Conservation (phyloP, 1,140 invertebrate species). For the Orius laevigatus region DNA sequence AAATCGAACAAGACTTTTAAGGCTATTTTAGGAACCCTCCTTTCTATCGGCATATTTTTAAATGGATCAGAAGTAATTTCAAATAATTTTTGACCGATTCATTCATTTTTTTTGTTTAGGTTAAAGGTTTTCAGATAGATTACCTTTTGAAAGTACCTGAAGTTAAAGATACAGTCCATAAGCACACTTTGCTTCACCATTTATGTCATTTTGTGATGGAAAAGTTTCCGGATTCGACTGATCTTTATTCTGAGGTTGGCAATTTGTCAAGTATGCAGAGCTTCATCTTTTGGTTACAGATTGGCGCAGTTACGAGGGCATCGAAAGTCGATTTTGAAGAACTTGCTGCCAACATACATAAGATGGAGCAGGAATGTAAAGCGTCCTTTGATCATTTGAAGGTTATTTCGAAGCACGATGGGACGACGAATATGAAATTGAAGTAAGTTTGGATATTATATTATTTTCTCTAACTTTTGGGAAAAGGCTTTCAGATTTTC, state of each 20-base stretch:
- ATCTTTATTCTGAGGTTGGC: conserved; percentile 90
- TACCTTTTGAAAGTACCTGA: conserved; percentile 96
- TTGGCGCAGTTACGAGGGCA: conserved; percentile 79
- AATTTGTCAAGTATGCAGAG: neutral
- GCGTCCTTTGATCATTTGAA: conserved; percentile 95
- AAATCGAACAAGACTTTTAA: conserved; percentile 87
- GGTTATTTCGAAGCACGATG: conserved; percentile 89
- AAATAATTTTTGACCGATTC: neutral
- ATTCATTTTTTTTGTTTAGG: conserved; percentile 26
- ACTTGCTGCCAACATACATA: conserved; percentile 64
- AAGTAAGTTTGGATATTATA: conserved; percentile 33
- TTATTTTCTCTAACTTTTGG: conserved; percentile 24
- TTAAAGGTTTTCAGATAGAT: conserved; percentile 95
- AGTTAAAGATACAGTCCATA: conserved; percentile 98
- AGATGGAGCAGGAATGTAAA: conserved; percentile 91
- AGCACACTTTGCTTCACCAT: conserved; percentile 93
- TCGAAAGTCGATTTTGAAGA: conserved; percentile 89
- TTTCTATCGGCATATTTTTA: conserved; percentile 93
- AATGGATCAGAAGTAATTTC: conserved; percentile 67
- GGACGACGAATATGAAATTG: conserved; percentile 64
- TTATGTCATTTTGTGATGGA: conserved; percentile 95
- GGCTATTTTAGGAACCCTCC: conserved; percentile 78
- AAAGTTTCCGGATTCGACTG: conserved; percentile 82
- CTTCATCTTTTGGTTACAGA: conserved; percentile 31
- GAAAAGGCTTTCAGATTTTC: conserved; percentile 88